phyloP scores from a whole-genome alignment of 2,797 vertebrate species.

The Tachyglossus aculeatus region DNA sequence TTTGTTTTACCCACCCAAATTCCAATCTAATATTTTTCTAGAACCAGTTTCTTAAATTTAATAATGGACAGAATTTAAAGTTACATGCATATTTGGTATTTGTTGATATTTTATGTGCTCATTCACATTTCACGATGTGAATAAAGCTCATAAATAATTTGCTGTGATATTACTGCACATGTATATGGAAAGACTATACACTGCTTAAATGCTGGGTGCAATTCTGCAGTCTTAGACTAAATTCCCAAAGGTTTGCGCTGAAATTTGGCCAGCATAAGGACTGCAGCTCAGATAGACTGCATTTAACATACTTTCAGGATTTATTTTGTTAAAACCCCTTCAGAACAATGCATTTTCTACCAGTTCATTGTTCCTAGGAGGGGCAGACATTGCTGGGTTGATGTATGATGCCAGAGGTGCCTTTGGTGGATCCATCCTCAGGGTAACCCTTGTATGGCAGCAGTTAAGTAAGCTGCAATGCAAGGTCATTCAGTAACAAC shows the following conservation, averaged over 20 bases:
- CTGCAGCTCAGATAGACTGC: background rate
- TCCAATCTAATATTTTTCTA: background rate
- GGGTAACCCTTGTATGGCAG: conserved; percentile 13
- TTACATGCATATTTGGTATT: background rate
- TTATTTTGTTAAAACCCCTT: background rate
- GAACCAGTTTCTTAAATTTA: background rate
- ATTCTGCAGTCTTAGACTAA: background rate
- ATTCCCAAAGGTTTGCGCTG: conserved; percentile 4
- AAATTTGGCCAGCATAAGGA: background rate
- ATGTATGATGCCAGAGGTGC: conserved; percentile 11
- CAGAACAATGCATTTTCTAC: background rate
- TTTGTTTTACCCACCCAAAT: conserved; percentile 15
- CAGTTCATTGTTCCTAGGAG: conserved; percentile 6
- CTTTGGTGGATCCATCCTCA: conserved; percentile 14
- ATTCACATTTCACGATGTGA: conserved; percentile 1
- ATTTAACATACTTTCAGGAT: background rate
- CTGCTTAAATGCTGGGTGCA: background rate
- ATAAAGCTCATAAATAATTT: conserved; percentile 8
- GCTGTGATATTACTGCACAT: background rate
- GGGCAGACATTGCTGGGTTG: background rate
- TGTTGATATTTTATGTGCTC: background rate
- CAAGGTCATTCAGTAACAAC: conserved; percentile 17
- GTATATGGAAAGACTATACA: background rate
- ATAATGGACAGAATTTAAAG: conserved; percentile 17
- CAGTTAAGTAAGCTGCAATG: background rate